Evolutionary conservation across 2,888 invertebrate species (phyloP).

Genomic region (Gymnocheta viridis): DNA sequence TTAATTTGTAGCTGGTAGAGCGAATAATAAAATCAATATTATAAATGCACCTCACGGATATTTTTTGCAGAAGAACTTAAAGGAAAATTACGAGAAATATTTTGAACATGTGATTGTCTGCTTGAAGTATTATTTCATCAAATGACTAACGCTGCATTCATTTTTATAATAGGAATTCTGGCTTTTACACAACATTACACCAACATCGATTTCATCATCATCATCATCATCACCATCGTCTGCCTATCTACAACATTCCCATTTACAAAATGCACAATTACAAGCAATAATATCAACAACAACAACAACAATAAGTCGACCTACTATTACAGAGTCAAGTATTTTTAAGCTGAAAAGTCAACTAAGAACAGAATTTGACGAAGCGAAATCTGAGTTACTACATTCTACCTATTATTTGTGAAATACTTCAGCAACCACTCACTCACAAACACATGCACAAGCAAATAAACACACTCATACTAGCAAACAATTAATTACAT

Average conservation of each 20-base stretch:
- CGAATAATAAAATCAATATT: conserved; percentile 33
- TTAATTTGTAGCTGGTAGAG: not conserved
- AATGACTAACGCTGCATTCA: conserved; percentile 77
- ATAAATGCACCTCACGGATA: not conserved
- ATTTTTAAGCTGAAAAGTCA: conserved; percentile 67
- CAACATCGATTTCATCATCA: not conserved
- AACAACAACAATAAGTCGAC: conserved; percentile 2
- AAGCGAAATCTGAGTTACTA: conserved; percentile 65
- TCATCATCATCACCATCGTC: not conserved
- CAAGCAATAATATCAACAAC: not conserved
- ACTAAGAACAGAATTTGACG: conserved; percentile 69
- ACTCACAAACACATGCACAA: not conserved
- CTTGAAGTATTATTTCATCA: conserved; percentile 75
- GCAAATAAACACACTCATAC: not conserved
- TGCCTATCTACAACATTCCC: not conserved
- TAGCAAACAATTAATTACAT: conserved; percentile 17
- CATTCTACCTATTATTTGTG: conserved; percentile 7
- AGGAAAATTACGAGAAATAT: conserved; percentile 35
- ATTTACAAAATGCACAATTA: not conserved
- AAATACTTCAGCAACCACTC: conserved; percentile 39
- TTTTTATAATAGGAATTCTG: conserved; percentile 74
- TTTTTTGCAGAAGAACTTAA: conserved; percentile 4
- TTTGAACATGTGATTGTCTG: conserved; percentile 71
- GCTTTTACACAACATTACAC: conserved; percentile 63
- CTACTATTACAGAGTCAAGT: conserved; percentile 41